phyloP scores from a whole-genome alignment of 1,140 invertebrate genomes.

The Pseudoatta argentina region DNA sequence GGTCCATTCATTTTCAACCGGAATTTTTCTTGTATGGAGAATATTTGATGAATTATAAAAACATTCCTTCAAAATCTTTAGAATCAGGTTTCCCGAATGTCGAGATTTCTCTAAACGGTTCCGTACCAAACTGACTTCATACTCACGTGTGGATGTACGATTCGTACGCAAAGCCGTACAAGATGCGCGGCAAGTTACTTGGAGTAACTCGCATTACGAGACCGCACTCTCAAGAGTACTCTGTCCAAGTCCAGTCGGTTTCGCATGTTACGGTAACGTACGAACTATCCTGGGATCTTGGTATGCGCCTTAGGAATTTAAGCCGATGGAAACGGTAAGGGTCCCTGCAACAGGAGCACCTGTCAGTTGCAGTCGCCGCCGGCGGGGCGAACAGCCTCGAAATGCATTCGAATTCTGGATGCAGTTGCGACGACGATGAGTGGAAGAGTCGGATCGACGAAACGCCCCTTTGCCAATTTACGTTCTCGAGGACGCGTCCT shows the following conservation, averaged over 20 bases:
- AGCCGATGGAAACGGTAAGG: conserved; percentile 29
- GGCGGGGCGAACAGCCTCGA: background rate
- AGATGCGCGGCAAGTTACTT: conserved; percentile 48
- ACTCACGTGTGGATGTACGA: conserved; percentile 2
- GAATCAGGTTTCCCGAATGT: background rate
- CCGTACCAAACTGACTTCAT: background rate
- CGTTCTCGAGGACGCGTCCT: conserved; percentile 21
- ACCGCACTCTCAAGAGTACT: conserved; percentile 38
- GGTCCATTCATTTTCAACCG: no score
- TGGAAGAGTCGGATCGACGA: background rate
- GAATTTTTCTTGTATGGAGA: background rate
- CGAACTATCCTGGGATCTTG: conserved; percentile 24
- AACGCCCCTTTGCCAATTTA: conserved; percentile 60
- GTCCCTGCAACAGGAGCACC: conserved; percentile 49
- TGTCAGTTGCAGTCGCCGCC: conserved; percentile 40
- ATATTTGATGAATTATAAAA: no score
- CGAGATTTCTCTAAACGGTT: conserved; percentile 16
- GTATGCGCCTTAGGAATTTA: conserved; percentile 57
- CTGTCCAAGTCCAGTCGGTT: conserved; percentile 27
- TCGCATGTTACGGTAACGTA: conserved; percentile 8
- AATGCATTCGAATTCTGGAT: conserved; percentile 39
- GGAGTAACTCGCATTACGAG: conserved; percentile 49
- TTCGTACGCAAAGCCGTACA: conserved; percentile 50
- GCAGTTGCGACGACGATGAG: conserved; percentile 7
- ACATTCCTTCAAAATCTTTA: background rate